phyloP scores from a whole-genome alignment of 2,888 invertebrate species.

The Brachyptera putata region DNA sequence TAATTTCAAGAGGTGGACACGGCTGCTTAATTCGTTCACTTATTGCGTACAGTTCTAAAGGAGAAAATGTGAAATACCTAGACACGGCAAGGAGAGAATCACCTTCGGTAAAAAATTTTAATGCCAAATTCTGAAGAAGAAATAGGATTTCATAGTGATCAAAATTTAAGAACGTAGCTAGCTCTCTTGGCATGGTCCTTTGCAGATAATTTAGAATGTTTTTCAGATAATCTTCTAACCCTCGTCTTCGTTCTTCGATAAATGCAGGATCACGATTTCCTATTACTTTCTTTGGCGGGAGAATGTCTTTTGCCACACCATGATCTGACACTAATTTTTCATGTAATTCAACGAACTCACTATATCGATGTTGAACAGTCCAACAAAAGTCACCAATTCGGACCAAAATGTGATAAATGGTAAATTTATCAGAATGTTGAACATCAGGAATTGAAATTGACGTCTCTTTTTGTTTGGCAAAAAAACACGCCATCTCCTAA shows the following conservation, averaged over 20 bases:
- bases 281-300: constrained; percentile 91
- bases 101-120: constrained; percentile 70
- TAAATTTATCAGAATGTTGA: constrained; percentile 61
- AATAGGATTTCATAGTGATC: constrained; percentile 87
- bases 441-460: constrained; percentile 61
- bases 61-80: constrained; percentile 65
- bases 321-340: constrained; percentile 75
- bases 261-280: constrained; percentile 86
- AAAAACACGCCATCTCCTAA: constrained; percentile 67
- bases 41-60: constrained; percentile 85
- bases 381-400: constrained; percentile 70
- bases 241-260: constrained; percentile 75
- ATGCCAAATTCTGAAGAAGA: constrained; percentile 75
- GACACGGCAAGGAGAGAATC: constrained; percentile 61
- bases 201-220: constrained; percentile 71
- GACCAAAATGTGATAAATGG: constrained; percentile 68
- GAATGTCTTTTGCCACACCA: constrained; percentile 74
- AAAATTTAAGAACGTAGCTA: constrained; percentile 83
- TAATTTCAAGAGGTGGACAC: constrained; percentile 73
- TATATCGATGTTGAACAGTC: constrained; percentile 83
- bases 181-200: constrained; percentile 71
- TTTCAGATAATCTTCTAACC: constrained; percentile 75
- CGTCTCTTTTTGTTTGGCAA: constrained; percentile 62
- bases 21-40: constrained; percentile 82
- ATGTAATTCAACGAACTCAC: constrained; percentile 84